Conservation (phyloP, 2,797 vertebrate genomes). For the Sebastes paucispinis region DNA sequence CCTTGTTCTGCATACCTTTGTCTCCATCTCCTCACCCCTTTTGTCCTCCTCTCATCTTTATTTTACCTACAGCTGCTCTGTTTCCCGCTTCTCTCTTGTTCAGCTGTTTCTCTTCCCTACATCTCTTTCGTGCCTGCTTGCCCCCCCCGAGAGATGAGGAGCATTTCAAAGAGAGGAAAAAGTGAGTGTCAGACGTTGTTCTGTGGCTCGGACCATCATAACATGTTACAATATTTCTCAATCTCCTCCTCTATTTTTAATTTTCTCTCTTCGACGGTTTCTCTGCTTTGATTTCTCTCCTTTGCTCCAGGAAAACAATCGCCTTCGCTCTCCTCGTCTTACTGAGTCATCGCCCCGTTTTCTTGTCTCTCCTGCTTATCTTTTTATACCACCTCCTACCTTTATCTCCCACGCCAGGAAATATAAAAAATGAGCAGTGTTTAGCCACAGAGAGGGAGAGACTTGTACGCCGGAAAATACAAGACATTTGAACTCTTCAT, state of each 20-base stretch:
- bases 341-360: background rate
- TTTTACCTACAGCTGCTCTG: constrained; percentile 8
- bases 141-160: constrained; percentile 29
- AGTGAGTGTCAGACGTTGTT: background rate
- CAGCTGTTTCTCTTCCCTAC: background rate
- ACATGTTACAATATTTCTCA: constrained; percentile 3
- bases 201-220: background rate
- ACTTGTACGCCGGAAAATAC: background rate
- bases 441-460: background rate
- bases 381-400: constrained; percentile 2
- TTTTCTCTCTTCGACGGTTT: background rate
- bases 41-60: constrained; percentile 6
- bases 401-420: constrained; percentile 5
- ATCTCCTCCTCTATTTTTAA: constrained; percentile 12
- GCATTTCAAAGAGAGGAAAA: constrained; percentile 13
- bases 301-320: background rate
- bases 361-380: background rate
- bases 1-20: background rate
- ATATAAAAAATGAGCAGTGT: background rate
- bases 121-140: background rate
- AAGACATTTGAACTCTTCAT: background rate
- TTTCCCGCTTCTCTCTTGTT: background rate
- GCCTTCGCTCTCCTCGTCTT: background rate
- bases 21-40: constrained; percentile 1
- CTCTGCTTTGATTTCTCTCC: background rate